A percentile compares a stretch with the other conserved stretches of the same genome.
These are phyloP conservation scores for Cladopsammia gracilis DNA, from an alignment of 64 coral and sea anemone species.

Conservation along the genomic window DNA sequence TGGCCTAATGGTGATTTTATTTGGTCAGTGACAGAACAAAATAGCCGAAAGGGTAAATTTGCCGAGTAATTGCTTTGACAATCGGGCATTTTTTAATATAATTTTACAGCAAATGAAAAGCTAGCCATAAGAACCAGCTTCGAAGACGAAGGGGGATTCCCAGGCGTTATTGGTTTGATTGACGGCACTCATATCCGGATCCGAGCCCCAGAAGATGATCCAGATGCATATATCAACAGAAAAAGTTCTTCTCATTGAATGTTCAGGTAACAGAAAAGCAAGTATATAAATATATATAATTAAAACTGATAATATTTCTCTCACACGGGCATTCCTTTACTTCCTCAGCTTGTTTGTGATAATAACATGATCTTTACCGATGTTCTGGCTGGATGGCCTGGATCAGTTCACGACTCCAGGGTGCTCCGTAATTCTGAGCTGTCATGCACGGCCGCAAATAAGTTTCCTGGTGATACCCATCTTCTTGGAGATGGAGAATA, in stretches of 20 bases:
- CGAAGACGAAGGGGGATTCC: constrained; percentile 44
- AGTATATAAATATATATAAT: too few relatives aligned
- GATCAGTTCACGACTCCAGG: constrained; percentile 16
- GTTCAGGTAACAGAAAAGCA: neutral
- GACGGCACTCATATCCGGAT: constrained; percentile 58
- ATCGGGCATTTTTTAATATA: neutral
- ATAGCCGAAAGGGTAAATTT: constrained; percentile 7
- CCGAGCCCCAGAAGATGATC: constrained; percentile 9
- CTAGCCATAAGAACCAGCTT: neutral
- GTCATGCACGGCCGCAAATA: neutral
- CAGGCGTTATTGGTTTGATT: constrained; percentile 35
- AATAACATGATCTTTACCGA: neutral
- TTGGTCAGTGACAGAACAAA: neutral
- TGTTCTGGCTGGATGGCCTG: neutral
- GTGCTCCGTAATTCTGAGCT: neutral
- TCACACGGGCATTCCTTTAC: neutral
- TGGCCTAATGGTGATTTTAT: constrained; percentile 24
- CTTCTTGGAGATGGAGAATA: neutral
- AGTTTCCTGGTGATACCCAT: constrained; percentile 18
- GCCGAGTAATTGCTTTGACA: neutral
- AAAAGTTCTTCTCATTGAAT: constrained; percentile 2
- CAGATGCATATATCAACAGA: constrained; percentile 22
- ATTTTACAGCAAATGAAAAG: neutral
- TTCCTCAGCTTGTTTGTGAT: too few relatives aligned
- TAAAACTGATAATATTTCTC: too few relatives aligned